A percentile compares a stretch with the other conserved stretches of the same genome.
Evolutionary conservation across 2,888 invertebrate genomes (phyloP).

Genomic region (Cryptus armator): DNA sequence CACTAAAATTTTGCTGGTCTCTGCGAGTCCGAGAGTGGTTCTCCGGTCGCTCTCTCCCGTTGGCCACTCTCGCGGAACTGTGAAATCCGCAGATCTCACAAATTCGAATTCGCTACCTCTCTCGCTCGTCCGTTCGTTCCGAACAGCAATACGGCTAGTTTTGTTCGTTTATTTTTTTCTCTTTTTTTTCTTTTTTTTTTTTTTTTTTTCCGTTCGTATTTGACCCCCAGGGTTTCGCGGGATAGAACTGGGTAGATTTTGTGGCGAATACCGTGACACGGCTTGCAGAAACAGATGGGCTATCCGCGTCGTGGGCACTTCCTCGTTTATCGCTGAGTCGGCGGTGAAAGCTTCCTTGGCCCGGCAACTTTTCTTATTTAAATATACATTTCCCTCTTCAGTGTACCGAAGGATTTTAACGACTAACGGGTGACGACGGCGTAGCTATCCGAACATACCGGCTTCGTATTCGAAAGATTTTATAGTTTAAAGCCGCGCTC

Average conservation of each 20-base stretch:
- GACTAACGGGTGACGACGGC: conserved; percentile 15
- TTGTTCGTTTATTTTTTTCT: conserved; percentile 30
- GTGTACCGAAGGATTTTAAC: conserved; percentile 46
- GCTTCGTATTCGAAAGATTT: background rate
- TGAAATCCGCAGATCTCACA: conserved; percentile 61
- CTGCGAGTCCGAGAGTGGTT: conserved; percentile 17
- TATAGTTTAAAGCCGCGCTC: background rate
- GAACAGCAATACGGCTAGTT: conserved; percentile 39
- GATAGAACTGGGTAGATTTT: conserved; percentile 27
- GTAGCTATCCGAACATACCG: background rate
- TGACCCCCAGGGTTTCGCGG: conserved; percentile 25
- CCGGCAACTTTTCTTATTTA: background rate
- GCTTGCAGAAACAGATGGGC: conserved; percentile 37
- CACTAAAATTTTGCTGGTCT: conserved; percentile 67
- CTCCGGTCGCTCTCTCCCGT: conserved; percentile 30
- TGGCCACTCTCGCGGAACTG: conserved; percentile 54
- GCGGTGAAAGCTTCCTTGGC: background rate
- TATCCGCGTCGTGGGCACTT: background rate
- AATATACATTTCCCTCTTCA: conserved; percentile 33
- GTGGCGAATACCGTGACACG: conserved; percentile 35
- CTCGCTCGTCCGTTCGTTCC: conserved; percentile 23
- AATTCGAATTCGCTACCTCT: conserved; percentile 55
- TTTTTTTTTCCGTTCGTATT: conserved; percentile 38
- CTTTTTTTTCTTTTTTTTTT: conserved; percentile 29
- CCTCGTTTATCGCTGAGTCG: conserved; percentile 45